phyloP scores from a whole-genome alignment of 2,888 invertebrate species.

The Eupithecia subumbrata region DNA sequence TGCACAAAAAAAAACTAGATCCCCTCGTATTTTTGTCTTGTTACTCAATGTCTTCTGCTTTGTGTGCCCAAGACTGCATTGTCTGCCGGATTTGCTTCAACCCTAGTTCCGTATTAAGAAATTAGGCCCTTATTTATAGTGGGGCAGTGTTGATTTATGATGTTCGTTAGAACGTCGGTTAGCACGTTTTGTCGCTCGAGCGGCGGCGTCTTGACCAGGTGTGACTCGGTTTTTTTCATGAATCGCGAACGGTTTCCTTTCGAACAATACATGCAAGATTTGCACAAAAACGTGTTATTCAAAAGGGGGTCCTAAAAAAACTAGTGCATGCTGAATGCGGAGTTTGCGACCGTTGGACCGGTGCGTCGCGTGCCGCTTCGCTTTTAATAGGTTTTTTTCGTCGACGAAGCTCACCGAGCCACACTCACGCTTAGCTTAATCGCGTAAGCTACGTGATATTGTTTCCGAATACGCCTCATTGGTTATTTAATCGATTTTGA shows the following conservation, averaged over 20 bases:
- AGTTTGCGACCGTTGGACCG: constrained; percentile 56
- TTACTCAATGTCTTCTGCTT: constrained; percentile 77
- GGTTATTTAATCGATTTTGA: constrained; percentile 50
- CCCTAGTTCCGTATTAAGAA: constrained; percentile 62
- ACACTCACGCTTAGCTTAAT: constrained; percentile 42
- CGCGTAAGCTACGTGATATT: constrained; percentile 45
- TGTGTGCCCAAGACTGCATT: constrained; percentile 65
- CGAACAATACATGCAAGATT: constrained; percentile 78
- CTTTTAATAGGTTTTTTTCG: constrained; percentile 64
- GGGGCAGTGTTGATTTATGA: constrained; percentile 70
- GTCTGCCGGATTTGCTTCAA: constrained; percentile 58
- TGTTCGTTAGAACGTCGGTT: constrained; percentile 55
- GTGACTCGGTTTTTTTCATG: constrained; percentile 64
- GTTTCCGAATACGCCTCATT: constrained; percentile 48
- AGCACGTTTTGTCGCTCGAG: constrained; percentile 50
- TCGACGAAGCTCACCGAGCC: constrained; percentile 52
- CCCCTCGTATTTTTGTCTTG: constrained; percentile 76
- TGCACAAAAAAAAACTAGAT: constrained; percentile 65
- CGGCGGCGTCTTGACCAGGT: constrained; percentile 74
- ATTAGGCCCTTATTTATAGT: constrained; percentile 74
- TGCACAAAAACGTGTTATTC: constrained; percentile 78
- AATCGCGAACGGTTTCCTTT: constrained; percentile 71
- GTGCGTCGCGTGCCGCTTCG: constrained; percentile 73
- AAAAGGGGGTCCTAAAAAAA: constrained; percentile 65
- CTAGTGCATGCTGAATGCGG: constrained; percentile 62